Evolutionary conservation across 2,113 vertebrate species (phyloP).

Genomic region (Prochilodus magdalenae): DNA sequence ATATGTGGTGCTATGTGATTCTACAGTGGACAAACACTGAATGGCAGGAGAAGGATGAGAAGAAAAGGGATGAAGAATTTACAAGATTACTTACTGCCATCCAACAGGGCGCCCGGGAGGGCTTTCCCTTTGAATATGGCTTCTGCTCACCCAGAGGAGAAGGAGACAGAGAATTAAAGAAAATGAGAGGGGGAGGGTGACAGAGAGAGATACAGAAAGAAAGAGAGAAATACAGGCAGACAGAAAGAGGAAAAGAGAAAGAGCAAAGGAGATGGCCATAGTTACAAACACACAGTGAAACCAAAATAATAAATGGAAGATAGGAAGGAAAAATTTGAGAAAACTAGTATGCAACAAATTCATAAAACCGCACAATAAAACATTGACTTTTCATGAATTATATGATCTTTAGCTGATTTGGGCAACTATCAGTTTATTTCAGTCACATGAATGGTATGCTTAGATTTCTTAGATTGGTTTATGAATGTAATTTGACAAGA

Average conservation of each 20-base stretch:
- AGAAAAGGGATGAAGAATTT: neutral
- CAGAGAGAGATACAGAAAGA: conserved; percentile 51
- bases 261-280: conserved; percentile 25
- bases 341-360: too few species aligned
- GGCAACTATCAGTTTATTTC: too few species aligned
- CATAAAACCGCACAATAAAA: too few species aligned
- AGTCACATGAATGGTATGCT: too few species aligned
- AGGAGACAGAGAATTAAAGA: conserved; percentile 21
- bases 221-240: conserved; percentile 14
- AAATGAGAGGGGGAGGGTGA: neutral
- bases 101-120: conserved; percentile 87
- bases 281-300: conserved; percentile 18
- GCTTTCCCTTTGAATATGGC: conserved; percentile 91
- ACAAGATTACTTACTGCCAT: conserved; percentile 86
- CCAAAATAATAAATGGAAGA: neutral
- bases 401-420: too few species aligned
- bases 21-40: neutral
- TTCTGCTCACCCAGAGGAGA: conserved; percentile 78
- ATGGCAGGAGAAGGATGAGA: neutral
- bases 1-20: neutral
- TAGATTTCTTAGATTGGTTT: too few species aligned
- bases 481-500: too few species aligned
- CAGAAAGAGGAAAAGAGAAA: neutral
- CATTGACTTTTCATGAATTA: too few species aligned
- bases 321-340: neutral